Percentiles rank a stretch among this genome's conserved stretches.
phyloP scores from a whole-genome alignment of 2,888 invertebrate genomes.

The Drosophila mettleri region DNA sequence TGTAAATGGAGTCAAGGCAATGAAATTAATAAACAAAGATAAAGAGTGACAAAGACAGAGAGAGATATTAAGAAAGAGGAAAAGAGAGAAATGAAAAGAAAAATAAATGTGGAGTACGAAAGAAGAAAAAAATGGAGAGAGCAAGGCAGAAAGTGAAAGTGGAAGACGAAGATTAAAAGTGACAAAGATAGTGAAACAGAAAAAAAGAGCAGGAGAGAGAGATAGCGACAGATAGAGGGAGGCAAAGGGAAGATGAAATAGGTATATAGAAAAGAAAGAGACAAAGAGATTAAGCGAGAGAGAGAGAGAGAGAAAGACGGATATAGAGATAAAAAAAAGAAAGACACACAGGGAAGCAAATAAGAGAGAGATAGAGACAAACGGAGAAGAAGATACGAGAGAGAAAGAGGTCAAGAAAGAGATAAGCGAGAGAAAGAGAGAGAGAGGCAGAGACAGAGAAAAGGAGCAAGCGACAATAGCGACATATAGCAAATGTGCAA shows the following conservation, averaged over 20 bases:
- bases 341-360: background rate
- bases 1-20: background rate
- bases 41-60: background rate
- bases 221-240: background rate
- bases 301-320: background rate
- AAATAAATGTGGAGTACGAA: too few relatives aligned
- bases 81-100: background rate
- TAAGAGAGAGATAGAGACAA: background rate
- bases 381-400: too few relatives aligned
- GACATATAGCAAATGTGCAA: too few relatives aligned
- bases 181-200: accelerated
- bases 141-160: too few relatives aligned
- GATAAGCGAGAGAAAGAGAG: background rate
- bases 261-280: background rate
- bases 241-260: background rate
- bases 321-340: background rate
- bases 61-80: background rate
- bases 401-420: background rate
- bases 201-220: background rate
- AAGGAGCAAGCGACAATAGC: too few relatives aligned
- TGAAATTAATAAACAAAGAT: background rate
- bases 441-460: too few relatives aligned
- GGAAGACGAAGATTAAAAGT: background rate
- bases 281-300: too few relatives aligned
- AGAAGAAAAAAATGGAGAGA: background rate